phyloP scores from a whole-genome alignment of 1,140 invertebrate species.

The Lysiphlebus fabarum region DNA sequence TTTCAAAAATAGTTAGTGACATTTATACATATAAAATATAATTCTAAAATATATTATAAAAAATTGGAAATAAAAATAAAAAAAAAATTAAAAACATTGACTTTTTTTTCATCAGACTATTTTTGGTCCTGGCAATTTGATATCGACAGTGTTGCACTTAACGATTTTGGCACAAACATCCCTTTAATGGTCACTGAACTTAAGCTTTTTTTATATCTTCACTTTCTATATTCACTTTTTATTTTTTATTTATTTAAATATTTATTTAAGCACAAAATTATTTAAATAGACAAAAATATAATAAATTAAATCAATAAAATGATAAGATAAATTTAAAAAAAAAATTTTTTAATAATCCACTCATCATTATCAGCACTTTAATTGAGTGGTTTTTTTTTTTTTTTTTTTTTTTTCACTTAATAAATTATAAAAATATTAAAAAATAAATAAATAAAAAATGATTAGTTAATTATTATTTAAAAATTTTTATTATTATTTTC shows the following conservation, averaged over 20 bases:
- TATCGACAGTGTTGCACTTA: constrained; percentile 34
- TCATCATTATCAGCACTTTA: no score
- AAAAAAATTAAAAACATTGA: constrained; percentile 25
- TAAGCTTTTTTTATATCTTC: constrained; percentile 33
- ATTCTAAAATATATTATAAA: no score
- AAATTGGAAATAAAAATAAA: neutral
- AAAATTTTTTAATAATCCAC: neutral
- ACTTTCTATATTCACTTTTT: constrained; percentile 23
- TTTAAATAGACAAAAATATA: no score
- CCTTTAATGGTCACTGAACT: constrained; percentile 52
- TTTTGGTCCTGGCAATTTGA: constrained; percentile 41
- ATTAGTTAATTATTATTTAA: no score
- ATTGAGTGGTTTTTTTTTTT: no score
- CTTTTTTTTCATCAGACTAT: constrained; percentile 33
- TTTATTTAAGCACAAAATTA: no score
- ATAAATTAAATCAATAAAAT: neutral
- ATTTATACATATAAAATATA: no score
- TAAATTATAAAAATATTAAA: neutral
- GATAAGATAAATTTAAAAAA: neutral
- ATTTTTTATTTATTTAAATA: neutral
- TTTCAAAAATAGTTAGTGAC: constrained; percentile 1
- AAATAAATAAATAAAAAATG: no score
- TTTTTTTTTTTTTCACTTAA: neutral
- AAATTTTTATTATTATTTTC: no score
- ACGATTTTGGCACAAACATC: constrained; percentile 45